Conservation (phyloP, 2,797 vertebrate species). For the Tinamus major region DNA sequence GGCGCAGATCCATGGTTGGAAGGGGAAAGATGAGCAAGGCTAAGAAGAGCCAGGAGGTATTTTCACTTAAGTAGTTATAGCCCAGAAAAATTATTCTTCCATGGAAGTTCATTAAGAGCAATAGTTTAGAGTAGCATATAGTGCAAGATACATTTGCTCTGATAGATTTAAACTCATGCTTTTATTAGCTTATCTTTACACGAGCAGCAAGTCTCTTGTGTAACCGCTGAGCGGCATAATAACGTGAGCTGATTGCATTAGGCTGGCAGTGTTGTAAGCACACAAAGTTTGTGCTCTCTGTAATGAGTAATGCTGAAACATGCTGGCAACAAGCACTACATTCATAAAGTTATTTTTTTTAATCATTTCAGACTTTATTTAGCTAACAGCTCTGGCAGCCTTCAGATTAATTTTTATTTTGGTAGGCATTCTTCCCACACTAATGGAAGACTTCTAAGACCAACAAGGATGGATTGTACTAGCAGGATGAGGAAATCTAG, state of each 20-base stretch:
- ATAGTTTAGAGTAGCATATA: accelerated
- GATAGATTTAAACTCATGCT: neutral
- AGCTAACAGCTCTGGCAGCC: neutral
- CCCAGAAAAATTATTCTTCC: neutral
- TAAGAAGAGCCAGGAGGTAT: neutral
- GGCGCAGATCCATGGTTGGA: neutral
- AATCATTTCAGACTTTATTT: neutral
- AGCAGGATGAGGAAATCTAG: neutral
- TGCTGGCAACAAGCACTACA: neutral
- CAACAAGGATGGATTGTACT: neutral
- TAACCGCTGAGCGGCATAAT: neutral
- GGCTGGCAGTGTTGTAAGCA: neutral
- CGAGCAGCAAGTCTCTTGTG: neutral
- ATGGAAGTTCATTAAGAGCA: neutral
- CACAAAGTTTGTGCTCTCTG: neutral
- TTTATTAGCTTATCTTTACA: neutral
- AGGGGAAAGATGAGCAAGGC: neutral
- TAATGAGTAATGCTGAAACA: neutral
- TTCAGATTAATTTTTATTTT: neutral
- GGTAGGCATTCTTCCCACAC: neutral
- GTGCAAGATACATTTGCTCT: neutral
- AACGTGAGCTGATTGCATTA: neutral
- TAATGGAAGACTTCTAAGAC: neutral
- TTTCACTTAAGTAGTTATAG: neutral
- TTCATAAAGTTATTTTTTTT: neutral